These are phyloP conservation scores for Nasonia oneida DNA, from an alignment of 2,888 invertebrate genomes.

Conservation along the genomic window DNA sequence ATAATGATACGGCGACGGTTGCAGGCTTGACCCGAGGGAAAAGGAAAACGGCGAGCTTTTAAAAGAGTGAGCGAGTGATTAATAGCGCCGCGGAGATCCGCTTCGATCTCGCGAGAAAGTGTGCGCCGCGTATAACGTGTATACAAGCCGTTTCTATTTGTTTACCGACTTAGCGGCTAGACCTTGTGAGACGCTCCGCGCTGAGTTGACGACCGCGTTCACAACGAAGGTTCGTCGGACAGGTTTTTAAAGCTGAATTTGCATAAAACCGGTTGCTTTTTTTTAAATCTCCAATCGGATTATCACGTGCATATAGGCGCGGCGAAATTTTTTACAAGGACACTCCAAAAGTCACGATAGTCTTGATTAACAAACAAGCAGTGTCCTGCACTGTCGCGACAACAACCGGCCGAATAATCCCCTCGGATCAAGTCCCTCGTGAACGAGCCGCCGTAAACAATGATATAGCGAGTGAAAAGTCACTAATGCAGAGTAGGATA, in stretches of 20 bases:
- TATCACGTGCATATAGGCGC: too few relatives aligned
- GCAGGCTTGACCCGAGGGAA: constrained; percentile 17
- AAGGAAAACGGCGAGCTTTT: neutral
- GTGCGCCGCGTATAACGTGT: neutral
- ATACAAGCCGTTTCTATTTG: constrained; percentile 43
- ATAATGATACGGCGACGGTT: constrained; percentile 16
- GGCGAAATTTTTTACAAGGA: too few relatives aligned
- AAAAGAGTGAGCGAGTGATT: constrained; percentile 16
- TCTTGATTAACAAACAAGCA: too few relatives aligned
- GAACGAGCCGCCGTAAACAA: neutral
- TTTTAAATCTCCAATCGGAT: too few relatives aligned
- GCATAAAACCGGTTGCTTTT: neutral
- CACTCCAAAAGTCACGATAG: too few relatives aligned
- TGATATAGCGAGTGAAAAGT: too few relatives aligned
- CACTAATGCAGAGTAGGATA: neutral
- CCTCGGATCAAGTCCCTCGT: neutral
- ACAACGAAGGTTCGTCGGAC: neutral
- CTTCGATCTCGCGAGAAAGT: constrained; percentile 42
- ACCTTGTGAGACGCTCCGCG: neutral
- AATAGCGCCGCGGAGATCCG: constrained; percentile 25
- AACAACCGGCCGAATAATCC: neutral
- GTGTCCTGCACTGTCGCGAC: neutral
- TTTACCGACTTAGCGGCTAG: constrained; percentile 33
- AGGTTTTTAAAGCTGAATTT: neutral
- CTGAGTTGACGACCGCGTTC: neutral